phyloP scores from a whole-genome alignment of 2,888 invertebrate species.

The Rapana venosa region DNA sequence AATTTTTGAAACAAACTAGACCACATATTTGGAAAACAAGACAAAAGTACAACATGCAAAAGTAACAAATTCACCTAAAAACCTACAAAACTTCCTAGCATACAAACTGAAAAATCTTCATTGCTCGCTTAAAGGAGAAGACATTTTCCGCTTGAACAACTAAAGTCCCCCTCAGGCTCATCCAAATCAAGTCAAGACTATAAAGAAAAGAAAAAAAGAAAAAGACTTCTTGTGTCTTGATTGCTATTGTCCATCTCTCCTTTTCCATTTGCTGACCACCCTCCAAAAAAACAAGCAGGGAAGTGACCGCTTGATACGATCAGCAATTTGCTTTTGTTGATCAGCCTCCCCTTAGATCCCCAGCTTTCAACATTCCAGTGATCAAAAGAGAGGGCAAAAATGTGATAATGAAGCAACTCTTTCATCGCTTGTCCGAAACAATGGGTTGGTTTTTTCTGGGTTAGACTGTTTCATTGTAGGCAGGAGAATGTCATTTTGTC shows the following conservation, averaged over 20 bases:
- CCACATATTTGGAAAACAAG: no score
- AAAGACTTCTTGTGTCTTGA: neutral
- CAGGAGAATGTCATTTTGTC: no score
- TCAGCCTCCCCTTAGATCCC: neutral
- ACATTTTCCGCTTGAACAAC: neutral
- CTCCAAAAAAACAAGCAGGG: neutral
- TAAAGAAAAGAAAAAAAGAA: neutral
- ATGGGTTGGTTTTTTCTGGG: no score
- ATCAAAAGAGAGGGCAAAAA: neutral
- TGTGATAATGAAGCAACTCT: neutral
- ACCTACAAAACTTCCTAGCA: no score
- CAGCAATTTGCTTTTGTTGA: neutral
- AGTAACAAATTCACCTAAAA: no score
- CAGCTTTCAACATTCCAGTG: neutral
- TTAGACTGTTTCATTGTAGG: no score
- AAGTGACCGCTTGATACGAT: conserved; percentile 10
- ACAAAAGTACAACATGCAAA: no score
- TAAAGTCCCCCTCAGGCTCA: neutral
- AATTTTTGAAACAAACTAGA: no score
- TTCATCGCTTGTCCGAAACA: no score
- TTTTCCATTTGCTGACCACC: neutral
- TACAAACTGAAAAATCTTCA: no score
- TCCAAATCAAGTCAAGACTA: neutral
- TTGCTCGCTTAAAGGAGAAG: neutral
- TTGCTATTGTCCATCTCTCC: neutral